Base-by-base conservation (phyloP, 2,888 invertebrate species). In the Acrobasis consociella region DNA sequence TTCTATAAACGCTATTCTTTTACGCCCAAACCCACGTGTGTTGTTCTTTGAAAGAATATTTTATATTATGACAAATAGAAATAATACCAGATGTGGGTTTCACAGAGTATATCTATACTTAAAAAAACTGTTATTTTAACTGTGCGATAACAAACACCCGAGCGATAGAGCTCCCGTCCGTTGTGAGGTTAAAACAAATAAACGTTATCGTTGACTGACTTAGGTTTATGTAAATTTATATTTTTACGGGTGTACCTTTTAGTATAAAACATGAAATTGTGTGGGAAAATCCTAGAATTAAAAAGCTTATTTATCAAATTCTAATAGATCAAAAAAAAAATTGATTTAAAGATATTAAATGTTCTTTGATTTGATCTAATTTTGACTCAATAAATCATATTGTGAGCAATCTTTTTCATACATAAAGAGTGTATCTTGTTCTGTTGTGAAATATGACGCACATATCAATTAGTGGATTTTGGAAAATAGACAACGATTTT, bases 21-120 rank as follows among this genome's bases (percentile, higher is more conserved):
- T 13, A 46, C 46, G 13, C 46, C n/a, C n/a, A 46, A 46, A 46
- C 46, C 7, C 46, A 46, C 46, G 10, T n/a, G 17, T 46, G 42
- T 42, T 42, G 17, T 56, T 56, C 56, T 22, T 0, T 13, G 42
- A 42, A 56, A 16, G 15, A 16, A 11, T 16, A 55, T 15, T 55
- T 46, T 39, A 39, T 56, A 22, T 42, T 56, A 15, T 56, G 56
- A 56, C 17, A 56, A 76, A 82, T 81, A 80, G 76, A 81, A 83
- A 85, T 79, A 85, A 82, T 82, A 81, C 76, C 85, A 85, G 77
- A 80, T 85, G 84, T 75, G 69, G 69, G 71, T 72, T 64, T 71
- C 67, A 65, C 70, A 70, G 65, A 65, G 71, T 68, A 67, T 72
- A n/a, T n/a, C n/a, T n/a, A 74, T 78, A 75, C 79, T 78, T 75